phyloP scores from a whole-genome alignment of 2,888 invertebrate species.

The Ferdinandea cuprea region DNA sequence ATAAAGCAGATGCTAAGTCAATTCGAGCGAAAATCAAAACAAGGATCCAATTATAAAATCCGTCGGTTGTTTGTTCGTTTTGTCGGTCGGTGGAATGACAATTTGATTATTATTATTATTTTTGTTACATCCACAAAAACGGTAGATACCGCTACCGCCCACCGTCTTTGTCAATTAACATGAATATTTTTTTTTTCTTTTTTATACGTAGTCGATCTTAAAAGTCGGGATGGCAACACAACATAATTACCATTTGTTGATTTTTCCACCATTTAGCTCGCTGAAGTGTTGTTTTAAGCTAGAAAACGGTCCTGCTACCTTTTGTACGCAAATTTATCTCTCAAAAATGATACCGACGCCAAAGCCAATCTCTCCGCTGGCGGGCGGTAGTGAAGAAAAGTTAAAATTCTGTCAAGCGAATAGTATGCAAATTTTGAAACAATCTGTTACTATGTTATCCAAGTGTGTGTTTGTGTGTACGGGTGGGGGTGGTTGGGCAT shows the following conservation, averaged over 20 bases:
- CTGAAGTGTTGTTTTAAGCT: conserved; percentile 57
- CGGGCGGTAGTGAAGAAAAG: conserved; percentile 6
- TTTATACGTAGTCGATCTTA: conserved; percentile 37
- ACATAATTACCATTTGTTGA: conserved; percentile 71
- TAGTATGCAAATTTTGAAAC: conserved; percentile 73
- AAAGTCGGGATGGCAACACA: conserved; percentile 54
- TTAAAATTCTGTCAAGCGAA: conserved; percentile 62
- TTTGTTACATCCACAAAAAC: not conserved
- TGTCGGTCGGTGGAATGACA: conserved; percentile 22
- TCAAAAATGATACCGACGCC: conserved; percentile 21
- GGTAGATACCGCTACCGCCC: not conserved
- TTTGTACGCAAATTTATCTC: conserved; percentile 28
- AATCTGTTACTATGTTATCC: conserved; percentile 55
- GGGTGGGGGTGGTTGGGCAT: no score
- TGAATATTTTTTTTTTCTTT: not conserved
- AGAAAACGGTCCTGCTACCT: conserved; percentile 26
- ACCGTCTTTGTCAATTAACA: conserved; percentile 6
- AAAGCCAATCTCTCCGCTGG: not conserved
- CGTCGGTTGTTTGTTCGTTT: not conserved
- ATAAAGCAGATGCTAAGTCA: conserved; percentile 18
- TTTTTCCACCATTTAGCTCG: conserved; percentile 69
- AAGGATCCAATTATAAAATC: conserved; percentile 56
- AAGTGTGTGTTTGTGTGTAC: conserved; percentile 8
- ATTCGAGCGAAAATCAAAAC: conserved; percentile 62
- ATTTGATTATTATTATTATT: conserved; percentile 32